These are phyloP conservation scores for Barnardius zonarius DNA, from an alignment of 2,113 vertebrate genomes.

Conservation along the genomic window DNA sequence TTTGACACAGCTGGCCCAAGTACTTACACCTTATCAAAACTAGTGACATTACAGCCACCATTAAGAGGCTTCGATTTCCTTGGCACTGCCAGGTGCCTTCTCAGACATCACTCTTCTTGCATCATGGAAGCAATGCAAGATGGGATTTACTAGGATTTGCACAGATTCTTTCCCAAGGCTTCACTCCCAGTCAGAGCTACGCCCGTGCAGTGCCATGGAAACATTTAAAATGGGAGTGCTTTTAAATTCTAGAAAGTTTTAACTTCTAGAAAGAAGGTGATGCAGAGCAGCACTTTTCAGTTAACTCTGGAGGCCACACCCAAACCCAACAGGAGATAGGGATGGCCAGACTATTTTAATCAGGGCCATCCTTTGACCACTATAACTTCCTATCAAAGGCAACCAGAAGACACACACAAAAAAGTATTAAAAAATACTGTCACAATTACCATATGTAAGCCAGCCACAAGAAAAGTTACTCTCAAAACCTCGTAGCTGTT, in stretches of 20 bases:
- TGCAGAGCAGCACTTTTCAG: not conserved
- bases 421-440: not conserved
- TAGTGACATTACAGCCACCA: not conserved
- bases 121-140: not conserved
- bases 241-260: not conserved
- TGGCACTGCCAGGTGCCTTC: not conserved
- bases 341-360: not conserved
- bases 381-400: not conserved
- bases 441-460: fast-evolving
- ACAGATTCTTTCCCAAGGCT: not conserved
- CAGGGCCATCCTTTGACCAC: not conserved
- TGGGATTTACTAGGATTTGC: not conserved
- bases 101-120: not conserved
- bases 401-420: not conserved
- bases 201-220: not conserved
- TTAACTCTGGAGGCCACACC: not conserved
- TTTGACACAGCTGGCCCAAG: not conserved
- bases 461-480: not conserved
- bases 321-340: not conserved
- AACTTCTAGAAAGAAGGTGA: not conserved
- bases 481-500: not conserved
- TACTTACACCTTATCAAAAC: not conserved
- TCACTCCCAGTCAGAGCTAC: not conserved
- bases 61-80: not conserved
- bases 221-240: not conserved